These are phyloP conservation scores for Toxotes jaculatrix DNA, from an alignment of 2,113 vertebrate genomes.

Conservation along the genomic window DNA sequence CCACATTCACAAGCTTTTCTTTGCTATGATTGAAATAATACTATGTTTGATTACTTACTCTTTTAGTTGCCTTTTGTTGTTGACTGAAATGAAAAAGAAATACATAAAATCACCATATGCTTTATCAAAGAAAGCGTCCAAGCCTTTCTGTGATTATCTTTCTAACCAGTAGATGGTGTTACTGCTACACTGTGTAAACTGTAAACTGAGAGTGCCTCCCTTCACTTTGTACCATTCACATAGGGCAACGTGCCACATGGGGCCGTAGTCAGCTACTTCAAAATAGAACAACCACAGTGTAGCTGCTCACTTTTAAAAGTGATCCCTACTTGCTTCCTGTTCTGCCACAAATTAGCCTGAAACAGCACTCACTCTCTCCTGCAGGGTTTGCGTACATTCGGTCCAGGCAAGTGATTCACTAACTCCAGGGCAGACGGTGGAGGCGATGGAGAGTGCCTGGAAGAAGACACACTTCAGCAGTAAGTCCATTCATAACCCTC, in stretches of 20 bases:
- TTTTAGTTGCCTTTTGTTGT: conserved; percentile 2
- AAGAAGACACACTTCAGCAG: conserved; percentile 18
- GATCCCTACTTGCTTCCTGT: background rate
- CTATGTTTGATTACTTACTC: conserved; percentile 56
- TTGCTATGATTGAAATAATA: background rate
- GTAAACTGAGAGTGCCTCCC: background rate
- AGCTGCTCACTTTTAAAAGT: background rate
- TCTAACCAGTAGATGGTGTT: conserved; percentile 66
- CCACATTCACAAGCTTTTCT: background rate
- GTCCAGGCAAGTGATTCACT: conserved; percentile 56
- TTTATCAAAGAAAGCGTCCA: background rate
- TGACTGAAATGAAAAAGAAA: conserved; percentile 54
- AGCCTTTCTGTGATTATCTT: background rate
- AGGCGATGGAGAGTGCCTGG: conserved; percentile 66
- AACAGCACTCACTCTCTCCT: conserved; percentile 62
- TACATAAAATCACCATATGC: background rate
- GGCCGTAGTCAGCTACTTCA: background rate
- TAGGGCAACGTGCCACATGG: background rate
- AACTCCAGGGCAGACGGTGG: conserved; percentile 60
- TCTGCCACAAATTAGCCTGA: background rate
- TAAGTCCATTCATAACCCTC: background rate
- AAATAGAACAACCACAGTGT: conserved; percentile 7
- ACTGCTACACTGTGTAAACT: conserved; percentile 18
- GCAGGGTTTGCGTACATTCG: conserved; percentile 35
- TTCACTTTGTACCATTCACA: background rate